These are phyloP conservation scores for Drosophila demipolita DNA, from an alignment of 2,888 invertebrate genomes.

Conservation along the genomic window DNA sequence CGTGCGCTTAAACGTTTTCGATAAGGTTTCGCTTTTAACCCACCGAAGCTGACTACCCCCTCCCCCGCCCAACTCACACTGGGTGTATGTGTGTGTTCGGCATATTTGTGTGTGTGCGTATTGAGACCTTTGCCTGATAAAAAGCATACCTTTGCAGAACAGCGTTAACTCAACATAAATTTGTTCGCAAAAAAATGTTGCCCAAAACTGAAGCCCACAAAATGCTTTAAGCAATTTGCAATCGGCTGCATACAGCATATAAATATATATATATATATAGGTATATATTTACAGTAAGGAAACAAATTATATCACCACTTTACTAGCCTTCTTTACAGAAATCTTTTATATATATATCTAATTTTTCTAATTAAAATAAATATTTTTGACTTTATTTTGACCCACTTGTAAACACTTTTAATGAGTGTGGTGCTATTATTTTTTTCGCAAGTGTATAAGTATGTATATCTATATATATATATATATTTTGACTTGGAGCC, in stretches of 20 bases:
- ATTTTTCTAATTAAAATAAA: background rate
- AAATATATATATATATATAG: background rate
- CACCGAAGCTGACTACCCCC: constrained; percentile 56
- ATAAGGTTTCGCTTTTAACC: constrained; percentile 81
- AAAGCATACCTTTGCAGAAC: constrained; percentile 70
- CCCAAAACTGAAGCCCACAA: constrained; percentile 50
- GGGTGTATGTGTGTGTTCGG: constrained; percentile 48
- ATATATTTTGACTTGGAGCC: constrained; percentile 25
- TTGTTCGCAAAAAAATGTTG: constrained; percentile 33
- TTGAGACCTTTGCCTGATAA: constrained; percentile 79
- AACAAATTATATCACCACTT: background rate
- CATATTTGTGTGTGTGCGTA: constrained; percentile 79
- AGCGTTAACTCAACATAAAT: constrained; percentile 54
- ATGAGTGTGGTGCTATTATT: background rate
- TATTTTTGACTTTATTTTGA: background rate
- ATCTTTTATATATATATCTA: background rate
- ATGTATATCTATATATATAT: background rate
- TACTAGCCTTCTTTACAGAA: background rate
- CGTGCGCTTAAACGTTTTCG: constrained; percentile 82
- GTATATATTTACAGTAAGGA: background rate
- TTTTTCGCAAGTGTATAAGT: background rate
- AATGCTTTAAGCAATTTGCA: constrained; percentile 56
- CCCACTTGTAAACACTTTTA: background rate
- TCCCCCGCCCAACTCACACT: constrained; percentile 11
- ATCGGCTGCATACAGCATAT: background rate